Percentiles rank a stretch among this genome's conserved stretches.
Conservation (phyloP, 2,113 vertebrate species). For the Lampris megalopsis region DNA sequence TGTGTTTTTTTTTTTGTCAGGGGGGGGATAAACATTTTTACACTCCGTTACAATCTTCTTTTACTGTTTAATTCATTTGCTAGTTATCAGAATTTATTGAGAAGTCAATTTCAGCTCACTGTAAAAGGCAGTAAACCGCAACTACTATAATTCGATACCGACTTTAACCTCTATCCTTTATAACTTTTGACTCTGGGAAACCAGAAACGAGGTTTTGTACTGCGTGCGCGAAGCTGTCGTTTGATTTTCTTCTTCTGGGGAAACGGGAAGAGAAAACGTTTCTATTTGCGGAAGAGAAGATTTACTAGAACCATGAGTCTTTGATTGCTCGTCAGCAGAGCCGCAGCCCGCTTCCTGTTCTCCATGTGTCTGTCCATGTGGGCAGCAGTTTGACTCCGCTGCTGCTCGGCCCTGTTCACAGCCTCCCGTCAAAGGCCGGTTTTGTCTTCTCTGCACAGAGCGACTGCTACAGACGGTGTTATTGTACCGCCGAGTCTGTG, state of each 20-base stretch:
- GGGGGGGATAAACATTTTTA: background rate
- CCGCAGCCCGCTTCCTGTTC: slow-evolving; percentile 13
- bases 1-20: background rate
- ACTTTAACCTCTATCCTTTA: too few species aligned
- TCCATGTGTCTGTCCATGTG: slow-evolving; percentile 16
- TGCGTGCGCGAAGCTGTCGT: background rate
- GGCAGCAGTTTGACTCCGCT: slow-evolving; percentile 7
- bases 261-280: background rate
- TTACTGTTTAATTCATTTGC: background rate
- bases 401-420: background rate
- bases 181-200: background rate
- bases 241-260: background rate
- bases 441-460: slow-evolving; percentile 23
- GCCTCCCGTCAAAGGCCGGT: slow-evolving; percentile 34
- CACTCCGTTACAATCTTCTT: background rate
- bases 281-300: background rate
- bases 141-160: background rate
- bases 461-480: slow-evolving; percentile 19
- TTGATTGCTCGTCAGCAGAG: slow-evolving; percentile 8
- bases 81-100: background rate
- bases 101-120: background rate
- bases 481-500: background rate
- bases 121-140: background rate
- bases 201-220: background rate
- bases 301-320: background rate